Base-by-base conservation (phyloP, 1,140 invertebrate genomes). In the Tyrophagus putrescentiae region DNA sequence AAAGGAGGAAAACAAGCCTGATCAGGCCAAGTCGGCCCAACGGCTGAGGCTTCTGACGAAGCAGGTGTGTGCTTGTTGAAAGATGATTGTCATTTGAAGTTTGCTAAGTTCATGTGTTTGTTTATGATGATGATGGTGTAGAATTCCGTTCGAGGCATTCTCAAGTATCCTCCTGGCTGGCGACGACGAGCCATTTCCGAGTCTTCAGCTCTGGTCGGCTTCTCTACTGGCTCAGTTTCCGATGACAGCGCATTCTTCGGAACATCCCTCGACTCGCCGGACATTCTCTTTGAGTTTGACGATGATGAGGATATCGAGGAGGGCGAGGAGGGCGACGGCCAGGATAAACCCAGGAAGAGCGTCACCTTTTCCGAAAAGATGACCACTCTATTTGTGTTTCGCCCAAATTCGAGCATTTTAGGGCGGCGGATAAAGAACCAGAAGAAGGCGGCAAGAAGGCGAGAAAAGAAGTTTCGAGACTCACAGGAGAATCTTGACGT, bases 281-380 rank as follows among this genome's bases (percentile, higher is more conserved):
- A 25, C n/a, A 54, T 31, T 13, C 39, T 31, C 4, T 3, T 42
- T n/a, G 41, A 42, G 18, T 56, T n/a, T 56, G 29, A 31, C 36
- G 57, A 59, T 32, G 16, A 45, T 11, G 39, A 42, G 1, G 34
- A 44, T 33, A 23, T 27, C 7, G 21, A 29, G 7, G 39, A 27
- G 44, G 41, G 50, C 25, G 34, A 23, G 31, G 11, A 45, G 44
- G n/a, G 6, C 1, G 18, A 59, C 16, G 41, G n/a, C n/a, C n/a
- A n/a, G n/a, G n/a, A 48, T 44, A 59, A 59, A 29, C 57, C 57
- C 16, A 59, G 50, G 50, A 59, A 59, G 39, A 44, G 31, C 34
- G 57, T 59, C 25, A 42, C 36, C n/a, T 59, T 59, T 42, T 42
- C 36, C 2, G 57, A 59, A 1, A 44, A 59, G 13, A n/a, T 44